Evolutionary conservation across 2,797 vertebrate genomes (phyloP).

Genomic region (Chaetophractus vellerosus): DNA sequence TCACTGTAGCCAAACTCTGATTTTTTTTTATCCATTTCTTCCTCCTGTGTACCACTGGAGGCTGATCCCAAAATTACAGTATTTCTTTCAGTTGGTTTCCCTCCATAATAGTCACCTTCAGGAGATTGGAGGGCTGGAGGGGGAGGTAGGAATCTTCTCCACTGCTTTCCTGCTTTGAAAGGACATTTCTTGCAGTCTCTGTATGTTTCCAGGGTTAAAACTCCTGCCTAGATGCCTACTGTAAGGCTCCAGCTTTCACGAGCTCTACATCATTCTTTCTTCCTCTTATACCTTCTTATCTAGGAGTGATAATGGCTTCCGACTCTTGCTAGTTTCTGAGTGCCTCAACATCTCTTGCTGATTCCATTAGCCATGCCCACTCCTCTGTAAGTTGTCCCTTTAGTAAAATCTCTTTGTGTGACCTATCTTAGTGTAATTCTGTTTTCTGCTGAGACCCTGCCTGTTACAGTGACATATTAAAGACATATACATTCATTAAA

Average conservation of each 20-base stretch:
- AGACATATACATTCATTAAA: neutral
- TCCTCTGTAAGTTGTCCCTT: neutral
- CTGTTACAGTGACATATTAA: neutral
- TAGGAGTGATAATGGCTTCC: neutral
- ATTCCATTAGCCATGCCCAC: neutral
- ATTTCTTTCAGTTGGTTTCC: neutral
- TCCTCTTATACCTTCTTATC: neutral
- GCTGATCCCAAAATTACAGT: neutral
- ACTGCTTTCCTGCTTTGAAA: neutral
- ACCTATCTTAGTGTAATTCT: neutral
- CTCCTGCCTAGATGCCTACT: neutral
- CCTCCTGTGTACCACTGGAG: neutral
- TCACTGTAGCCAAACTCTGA: neutral
- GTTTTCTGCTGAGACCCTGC: neutral
- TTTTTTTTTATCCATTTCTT: neutral
- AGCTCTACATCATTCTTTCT: neutral
- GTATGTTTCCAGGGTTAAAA: neutral
- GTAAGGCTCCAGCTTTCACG: neutral
- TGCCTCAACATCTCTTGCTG: neutral
- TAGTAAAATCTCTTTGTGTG: neutral
- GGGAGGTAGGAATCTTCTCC: neutral
- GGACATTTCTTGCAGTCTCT: neutral
- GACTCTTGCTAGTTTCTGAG: neutral
- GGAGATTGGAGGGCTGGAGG: neutral
- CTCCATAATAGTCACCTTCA: neutral